A percentile compares a stretch with the other conserved stretches of the same genome.
These are phyloP conservation scores for Dicranocentrus wangi DNA, from an alignment of 2,888 invertebrate species.

Conservation along the genomic window DNA sequence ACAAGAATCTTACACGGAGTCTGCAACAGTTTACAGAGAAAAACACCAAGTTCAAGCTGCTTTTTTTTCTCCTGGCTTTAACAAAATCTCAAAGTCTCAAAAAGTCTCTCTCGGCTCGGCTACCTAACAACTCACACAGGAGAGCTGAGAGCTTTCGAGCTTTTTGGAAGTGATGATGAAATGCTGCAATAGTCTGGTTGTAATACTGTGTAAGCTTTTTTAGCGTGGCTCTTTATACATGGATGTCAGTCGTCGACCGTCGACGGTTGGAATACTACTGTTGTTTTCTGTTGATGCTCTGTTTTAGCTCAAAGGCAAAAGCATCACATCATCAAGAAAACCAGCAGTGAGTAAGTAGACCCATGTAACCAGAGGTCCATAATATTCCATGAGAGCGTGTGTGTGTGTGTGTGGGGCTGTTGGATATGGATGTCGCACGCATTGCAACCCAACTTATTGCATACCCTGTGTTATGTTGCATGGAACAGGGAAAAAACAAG, in stretches of 20 bases:
- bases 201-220: slow-evolving; percentile 33
- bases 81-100: no score
- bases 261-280: slow-evolving; percentile 65
- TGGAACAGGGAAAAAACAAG: slow-evolving; percentile 38
- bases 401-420: slow-evolving; percentile 20
- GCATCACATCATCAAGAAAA: slow-evolving; percentile 21
- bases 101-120: neutral
- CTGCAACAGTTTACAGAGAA: slow-evolving; percentile 30
- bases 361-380: no score
- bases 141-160: no score
- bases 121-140: no score
- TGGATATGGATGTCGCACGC: slow-evolving; percentile 39
- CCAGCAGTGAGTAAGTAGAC: neutral
- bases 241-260: slow-evolving; percentile 49
- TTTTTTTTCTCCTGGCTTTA: no score
- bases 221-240: slow-evolving; percentile 23
- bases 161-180: slow-evolving; percentile 30
- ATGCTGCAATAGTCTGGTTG: slow-evolving; percentile 45
- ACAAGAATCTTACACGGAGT: slow-evolving; percentile 6
- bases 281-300: slow-evolving; percentile 62
- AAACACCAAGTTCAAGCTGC: slow-evolving; percentile 58
- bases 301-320: slow-evolving; percentile 60
- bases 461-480: slow-evolving; percentile 20
- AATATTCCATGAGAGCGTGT: no score
- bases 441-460: neutral